Base-by-base conservation (phyloP, 2,888 invertebrate genomes). In the Blastobasis lacticolella region DNA sequence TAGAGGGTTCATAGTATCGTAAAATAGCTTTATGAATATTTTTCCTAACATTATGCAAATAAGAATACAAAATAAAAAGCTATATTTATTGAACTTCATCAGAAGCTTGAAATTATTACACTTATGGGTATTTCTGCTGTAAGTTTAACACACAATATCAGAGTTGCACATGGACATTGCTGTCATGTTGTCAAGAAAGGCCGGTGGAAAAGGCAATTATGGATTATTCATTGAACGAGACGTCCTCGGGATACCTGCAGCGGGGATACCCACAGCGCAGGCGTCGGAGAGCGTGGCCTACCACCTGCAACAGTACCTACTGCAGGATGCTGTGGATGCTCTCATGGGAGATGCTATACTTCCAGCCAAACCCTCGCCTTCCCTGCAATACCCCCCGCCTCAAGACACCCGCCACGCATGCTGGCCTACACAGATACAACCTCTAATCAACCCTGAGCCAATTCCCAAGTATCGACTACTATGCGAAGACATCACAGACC, bases 291-390 rank as follows among this genome's bases (percentile, higher is more conserved):
- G 41, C 0, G 58, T 73, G 0, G 40, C 51, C 4, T 65, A 62
- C 8, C 49, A 49, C 48, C 52, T 76, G 1, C 51, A 61, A 38
- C 60, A 63, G 45, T 73, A 71, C 46, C 50, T 53, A 2, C 52
- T 74, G 37, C 63, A 73, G 60, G 74, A 77, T n/a, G 66, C 71
- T 60, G 69, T 65, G 0, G 67, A 73, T 49, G 66, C 71, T n/a
- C 60, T 76, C 0, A 48, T 73, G 6, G 49, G 53, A 46, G 75
- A 78, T 57, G 54, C 67, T 3, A 61, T 73, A 4, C 53, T 58
- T 10, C 71, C 71, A 23, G 48, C n/a, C 10, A 49, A 10, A 0
- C 52, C 57, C 36, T 46, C 62, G 9, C 63, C 64, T 6, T 64
- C 63, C 5, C 48, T 64, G 8, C 57, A 60, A 7, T 57, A 49